Conservation (phyloP, 2,888 invertebrate genomes). For the Hyposoter didymator region DNA sequence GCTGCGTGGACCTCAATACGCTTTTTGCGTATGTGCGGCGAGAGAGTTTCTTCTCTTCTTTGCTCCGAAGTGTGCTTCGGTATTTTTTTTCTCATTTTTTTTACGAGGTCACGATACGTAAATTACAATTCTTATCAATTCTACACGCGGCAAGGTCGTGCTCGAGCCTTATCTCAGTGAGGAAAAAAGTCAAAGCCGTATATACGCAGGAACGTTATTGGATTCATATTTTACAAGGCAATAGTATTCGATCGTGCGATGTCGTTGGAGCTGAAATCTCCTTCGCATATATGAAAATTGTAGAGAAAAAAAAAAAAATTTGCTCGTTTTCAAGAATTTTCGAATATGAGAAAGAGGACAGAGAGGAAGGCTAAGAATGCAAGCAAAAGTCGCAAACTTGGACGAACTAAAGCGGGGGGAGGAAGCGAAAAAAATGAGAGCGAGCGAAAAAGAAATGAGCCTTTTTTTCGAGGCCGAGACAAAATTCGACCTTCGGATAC, state of each 20-base stretch:
- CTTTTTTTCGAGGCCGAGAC: slow-evolving; percentile 46
- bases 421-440: slow-evolving; percentile 30
- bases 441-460: slow-evolving; percentile 55
- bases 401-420: not conserved
- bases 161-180: slow-evolving; percentile 52
- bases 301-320: not conserved
- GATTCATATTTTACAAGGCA: slow-evolving; percentile 21
- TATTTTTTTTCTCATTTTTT: slow-evolving; percentile 10
- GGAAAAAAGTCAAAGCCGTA: slow-evolving; percentile 39
- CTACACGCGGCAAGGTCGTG: slow-evolving; percentile 76
- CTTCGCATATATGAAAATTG: not conserved
- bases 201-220: slow-evolving; percentile 36
- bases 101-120: slow-evolving; percentile 76
- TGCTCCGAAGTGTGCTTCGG: slow-evolving; percentile 4
- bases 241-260: slow-evolving; percentile 17
- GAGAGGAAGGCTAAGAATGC: not conserved
- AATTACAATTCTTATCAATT: slow-evolving; percentile 80
- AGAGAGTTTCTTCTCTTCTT: slow-evolving; percentile 15
- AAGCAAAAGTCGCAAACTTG: slow-evolving; percentile 24
- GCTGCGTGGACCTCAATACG: slow-evolving; percentile 18
- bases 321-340: not conserved
- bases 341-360: not conserved
- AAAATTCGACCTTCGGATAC: slow-evolving; percentile 62
- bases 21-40: not conserved
- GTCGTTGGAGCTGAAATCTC: not conserved